Percentiles rank a stretch among this genome's conserved stretches.
These are phyloP conservation scores for Galaxea fascicularis DNA, from an alignment of 92 coral and sea anemone species.

Conservation along the genomic window DNA sequence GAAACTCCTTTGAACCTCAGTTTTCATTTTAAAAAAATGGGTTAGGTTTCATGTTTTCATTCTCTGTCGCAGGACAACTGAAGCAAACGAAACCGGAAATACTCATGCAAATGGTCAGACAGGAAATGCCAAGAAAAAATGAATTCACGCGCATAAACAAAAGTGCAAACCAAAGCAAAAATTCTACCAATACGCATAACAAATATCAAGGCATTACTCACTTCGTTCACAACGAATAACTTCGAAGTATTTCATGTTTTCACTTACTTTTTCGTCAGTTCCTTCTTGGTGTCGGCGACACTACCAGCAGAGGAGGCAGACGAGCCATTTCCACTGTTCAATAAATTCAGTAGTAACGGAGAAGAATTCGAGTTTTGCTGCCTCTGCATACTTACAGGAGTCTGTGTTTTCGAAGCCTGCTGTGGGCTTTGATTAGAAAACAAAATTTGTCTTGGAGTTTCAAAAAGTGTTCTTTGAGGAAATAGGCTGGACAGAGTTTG, in stretches of 20 bases:
- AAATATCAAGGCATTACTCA: not conserved
- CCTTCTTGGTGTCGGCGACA: slow-evolving; percentile 27
- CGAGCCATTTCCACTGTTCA: slow-evolving; percentile 28
- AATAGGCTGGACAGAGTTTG: slow-evolving; percentile 14
- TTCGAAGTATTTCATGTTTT: not conserved
- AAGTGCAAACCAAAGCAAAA: not conserved
- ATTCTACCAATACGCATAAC: not conserved
- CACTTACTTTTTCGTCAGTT: slow-evolving; percentile 55
- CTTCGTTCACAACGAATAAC: not conserved
- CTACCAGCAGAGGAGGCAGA: not conserved
- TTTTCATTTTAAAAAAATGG: not conserved
- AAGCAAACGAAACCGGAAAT: slow-evolving; percentile 41
- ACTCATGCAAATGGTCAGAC: not conserved
- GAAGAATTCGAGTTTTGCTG: slow-evolving; percentile 15
- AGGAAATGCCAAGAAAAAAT: slow-evolving; percentile 17
- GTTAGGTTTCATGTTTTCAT: not conserved
- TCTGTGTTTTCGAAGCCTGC: not conserved
- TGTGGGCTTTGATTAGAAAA: slow-evolving; percentile 4
- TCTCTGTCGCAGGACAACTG: not conserved
- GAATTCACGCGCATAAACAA: not conserved
- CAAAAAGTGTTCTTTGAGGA: slow-evolving; percentile 14
- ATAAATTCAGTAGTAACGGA: slow-evolving; percentile 37
- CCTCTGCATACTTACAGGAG: slow-evolving; percentile 1
- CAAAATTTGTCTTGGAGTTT: slow-evolving; percentile 11
- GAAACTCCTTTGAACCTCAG: not conserved